Evolutionary conservation across 1,140 invertebrate genomes (phyloP), one percentile per base, ranked within the genome.

Genomic region (Schmidtea mediterranea): DNA sequence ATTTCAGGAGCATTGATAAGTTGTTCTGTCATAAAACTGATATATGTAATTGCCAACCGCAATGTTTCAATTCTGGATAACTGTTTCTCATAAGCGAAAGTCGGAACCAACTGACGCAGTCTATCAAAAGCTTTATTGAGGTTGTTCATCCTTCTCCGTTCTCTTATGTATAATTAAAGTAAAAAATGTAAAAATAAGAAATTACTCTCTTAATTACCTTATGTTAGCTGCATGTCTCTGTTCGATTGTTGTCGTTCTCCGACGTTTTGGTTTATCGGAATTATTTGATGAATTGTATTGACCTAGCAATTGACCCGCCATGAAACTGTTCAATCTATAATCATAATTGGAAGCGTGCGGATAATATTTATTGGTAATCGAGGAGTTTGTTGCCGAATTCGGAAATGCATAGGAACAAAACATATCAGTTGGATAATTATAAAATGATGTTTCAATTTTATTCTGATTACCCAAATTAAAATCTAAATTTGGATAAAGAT

Each of bases 61-160:
- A 41, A 22, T 22, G 40, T 41, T 22, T 41, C 40, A 5, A 41
- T 41, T 22, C 40, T 18, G 18, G 40, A 41, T 22, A 41, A 22
- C 12, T 22, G 40, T 22, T 41, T 41, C 12, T 41, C 40, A 22
- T 19, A 41, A 5, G 40, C 40, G 12, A 41, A 41, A 5, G 40
- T 41, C 21, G 40, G 40, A 18, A 41, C 40, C 40, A 19, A 19
- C 18, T 18, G 16, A 22, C 40, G 40, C 5, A 62, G 55, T 13
- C 40, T 49, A 46, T 94, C 84, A 57, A 95, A 95, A 1, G 87
- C 86, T 61, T 89, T 82, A 62, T 94, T 95, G 71, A 95, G 69
- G 65, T 90, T 94, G 59, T 87, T 89, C 87, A 94, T 94, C 51
- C 87, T 70, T 22, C 83, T 71, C 43, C 87, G 68, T 61, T 94